These are phyloP conservation scores for Pemphigus obesinymphae DNA, from an alignment of 1,140 invertebrate species.

Conservation along the genomic window DNA sequence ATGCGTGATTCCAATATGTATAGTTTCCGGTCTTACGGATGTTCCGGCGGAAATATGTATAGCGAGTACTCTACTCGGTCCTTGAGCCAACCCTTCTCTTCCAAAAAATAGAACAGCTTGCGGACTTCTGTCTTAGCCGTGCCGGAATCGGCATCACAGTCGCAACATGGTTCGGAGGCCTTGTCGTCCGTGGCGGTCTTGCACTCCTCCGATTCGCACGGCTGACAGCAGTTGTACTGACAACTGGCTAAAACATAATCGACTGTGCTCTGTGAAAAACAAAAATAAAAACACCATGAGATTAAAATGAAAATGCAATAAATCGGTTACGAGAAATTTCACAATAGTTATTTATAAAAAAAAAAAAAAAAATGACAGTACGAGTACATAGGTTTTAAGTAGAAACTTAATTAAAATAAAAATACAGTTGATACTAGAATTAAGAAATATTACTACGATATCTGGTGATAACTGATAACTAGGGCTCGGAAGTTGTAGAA, in stretches of 20 bases:
- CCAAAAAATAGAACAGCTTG: slow-evolving; percentile 63
- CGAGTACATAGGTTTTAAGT: no score
- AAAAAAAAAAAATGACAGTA: no score
- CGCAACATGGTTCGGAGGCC: neutral
- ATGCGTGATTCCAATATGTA: neutral
- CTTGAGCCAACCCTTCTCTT: slow-evolving; percentile 75
- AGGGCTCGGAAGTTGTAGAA: no score
- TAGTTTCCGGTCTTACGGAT: slow-evolving; percentile 59
- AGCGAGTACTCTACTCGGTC: slow-evolving; percentile 80
- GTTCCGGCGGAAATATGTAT: slow-evolving; percentile 79
- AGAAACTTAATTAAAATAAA: no score
- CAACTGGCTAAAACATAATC: neutral
- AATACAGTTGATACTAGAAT: no score
- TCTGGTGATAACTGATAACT: no score
- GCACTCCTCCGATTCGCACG: neutral
- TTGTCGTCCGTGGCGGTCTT: neutral
- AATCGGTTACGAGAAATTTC: no score
- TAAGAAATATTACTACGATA: no score
- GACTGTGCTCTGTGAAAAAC: neutral
- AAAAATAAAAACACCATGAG: no score
- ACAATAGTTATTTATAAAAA: no score
- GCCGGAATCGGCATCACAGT: neutral
- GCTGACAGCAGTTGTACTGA: slow-evolving; percentile 26
- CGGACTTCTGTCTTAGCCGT: slow-evolving; percentile 6
- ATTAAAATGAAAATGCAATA: no score